Conservation (phyloP, 2,113 vertebrate species). For the Lepisosteus osseus region DNA sequence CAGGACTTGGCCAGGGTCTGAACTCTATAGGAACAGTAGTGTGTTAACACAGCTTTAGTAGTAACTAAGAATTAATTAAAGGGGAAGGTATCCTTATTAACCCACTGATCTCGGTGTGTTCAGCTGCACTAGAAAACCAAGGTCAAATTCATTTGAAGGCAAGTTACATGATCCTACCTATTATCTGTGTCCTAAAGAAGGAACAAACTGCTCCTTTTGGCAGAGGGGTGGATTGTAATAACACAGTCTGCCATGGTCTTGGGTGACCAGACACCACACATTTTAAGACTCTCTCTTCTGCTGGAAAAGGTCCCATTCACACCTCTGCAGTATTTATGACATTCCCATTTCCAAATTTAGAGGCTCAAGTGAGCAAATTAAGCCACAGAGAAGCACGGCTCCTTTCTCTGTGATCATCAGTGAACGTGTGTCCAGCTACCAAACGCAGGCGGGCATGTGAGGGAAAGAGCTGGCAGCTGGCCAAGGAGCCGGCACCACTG, state of each 20-base stretch:
- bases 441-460: not conserved
- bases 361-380: not conserved
- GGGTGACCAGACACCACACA: slow-evolving; percentile 43
- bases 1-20: not conserved
- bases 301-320: not conserved
- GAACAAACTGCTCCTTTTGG: too few species aligned
- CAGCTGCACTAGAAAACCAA: not conserved
- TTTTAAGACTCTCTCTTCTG: slow-evolving; percentile 35
- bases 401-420: not conserved
- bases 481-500: not conserved
- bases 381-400: not conserved
- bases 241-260: not conserved
- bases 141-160: too few species aligned
- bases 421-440: not conserved
- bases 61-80: too few species aligned
- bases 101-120: not conserved
- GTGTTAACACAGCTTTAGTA: too few species aligned
- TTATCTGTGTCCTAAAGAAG: not conserved
- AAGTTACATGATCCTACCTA: not conserved
- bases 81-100: too few species aligned
- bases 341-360: slow-evolving; percentile 2
- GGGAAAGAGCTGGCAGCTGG: not conserved
- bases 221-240: not conserved
- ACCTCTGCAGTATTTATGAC: slow-evolving; percentile 5
- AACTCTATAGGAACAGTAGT: slow-evolving; percentile 4